Evolutionary conservation across 2,113 vertebrate species (phyloP), one percentile per base, ranked within the genome.

Genomic region (Misgurnus anguillicaudatus): DNA sequence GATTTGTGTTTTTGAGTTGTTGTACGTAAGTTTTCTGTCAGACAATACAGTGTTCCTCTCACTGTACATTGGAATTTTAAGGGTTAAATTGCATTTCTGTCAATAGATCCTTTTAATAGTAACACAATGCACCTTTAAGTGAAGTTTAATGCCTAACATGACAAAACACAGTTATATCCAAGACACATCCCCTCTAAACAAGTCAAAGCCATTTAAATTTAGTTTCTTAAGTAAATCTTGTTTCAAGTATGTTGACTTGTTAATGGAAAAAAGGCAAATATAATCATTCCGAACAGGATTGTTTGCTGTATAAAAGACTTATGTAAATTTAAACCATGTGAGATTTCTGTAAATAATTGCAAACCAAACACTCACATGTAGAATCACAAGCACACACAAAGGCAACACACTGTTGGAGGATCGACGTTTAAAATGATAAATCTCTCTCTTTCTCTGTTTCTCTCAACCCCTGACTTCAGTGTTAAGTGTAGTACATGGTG

Each of bases 401-500:
- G 31, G 48, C 16, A 70, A 19, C 31, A 24, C 36, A 14, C 69
- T 19, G 6, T 31, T 53, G 67, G 41, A 14, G 9, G 17, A 58
- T 14, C 57, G 53, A 60, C 70, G 58, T 36, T n/a, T 24, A n/a
- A 58, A 72, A 72, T 42, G 1, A 58, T 42, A 24, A 1, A 24
- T 9, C 55, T 58, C 36, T 36, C 17, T 75, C 11, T 75, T 53
- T 17, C 45, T 16, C 24, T 67, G 21, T 68, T 58, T 77, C 38
- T 60, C 19, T 77, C 31, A 10, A 72, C 51, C 36, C 75, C 36
- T 60, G 47, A 66, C 63, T 67, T 38, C 53, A 16, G 31, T 53
- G 62, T 65, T 77, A 62, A 75, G 48, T 17, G 63, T 42, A 61
- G 62, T 41, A 21, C 48, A 77, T 24, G 38, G 75, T 57, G 63